Evolutionary conservation across 2,888 invertebrate genomes (phyloP), one percentile per base, ranked within the genome.

Genomic region (Drosophila meridionalis): DNA sequence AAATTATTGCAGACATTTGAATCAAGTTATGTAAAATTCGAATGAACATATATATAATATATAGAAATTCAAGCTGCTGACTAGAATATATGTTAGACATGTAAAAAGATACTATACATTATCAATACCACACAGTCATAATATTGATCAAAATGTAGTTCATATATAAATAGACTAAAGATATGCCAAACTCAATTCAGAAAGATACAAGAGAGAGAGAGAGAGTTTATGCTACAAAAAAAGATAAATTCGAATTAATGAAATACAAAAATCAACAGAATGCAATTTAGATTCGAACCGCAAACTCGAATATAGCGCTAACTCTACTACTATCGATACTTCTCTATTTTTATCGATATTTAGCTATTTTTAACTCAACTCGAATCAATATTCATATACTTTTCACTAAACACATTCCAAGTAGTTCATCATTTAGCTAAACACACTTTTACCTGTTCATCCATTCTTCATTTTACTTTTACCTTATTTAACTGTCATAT

Each of bases 381-480:
- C 14, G 8, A 2, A 30, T 48, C 30, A 30, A 48, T 48, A 30
- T 8, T 4, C 28, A 4, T 8, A 14, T 0, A 6, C 5, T n/a
- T 7, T 4, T 30, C n/a, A 3, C 9, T 9, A 4, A 32, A 4
- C 30, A 32, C 9, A 32, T 50, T 20, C 34, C 52, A 52, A 34
- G 20, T 20, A 52, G 20, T 26, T 52, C 34, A 26, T 12, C 34
- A 12, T 34, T 2, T 7, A 7, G 2, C 2, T 5, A 4, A n/a
- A 8, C 14, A 30, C 14, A 30, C n/a, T 5, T 50, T 32, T n/a
- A 34, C 11, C 50, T 48, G 2, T n/a, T 6, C 11, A 0, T 34
- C 6, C 6, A 52, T 20, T 55, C 38, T 55, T 34, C 52, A n/a
- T 56, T 43, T 20, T 8, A 42, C 45, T 38, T 47, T 36, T 47